phyloP scores from a whole-genome alignment of 92 coral and sea anemone species.

The Zoanthus gigantus region DNA sequence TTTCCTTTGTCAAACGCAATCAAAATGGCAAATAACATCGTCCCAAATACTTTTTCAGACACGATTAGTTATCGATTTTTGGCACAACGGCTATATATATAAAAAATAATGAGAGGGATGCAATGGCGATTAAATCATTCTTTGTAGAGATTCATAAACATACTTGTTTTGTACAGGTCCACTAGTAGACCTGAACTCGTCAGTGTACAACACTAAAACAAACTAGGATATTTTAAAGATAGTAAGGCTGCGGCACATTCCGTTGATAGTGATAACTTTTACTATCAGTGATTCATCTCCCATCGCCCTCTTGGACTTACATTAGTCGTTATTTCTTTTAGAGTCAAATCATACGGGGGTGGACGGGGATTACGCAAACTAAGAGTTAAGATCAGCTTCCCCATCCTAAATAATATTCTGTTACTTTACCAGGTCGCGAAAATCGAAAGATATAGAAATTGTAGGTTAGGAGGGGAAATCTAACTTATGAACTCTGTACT shows the following conservation, averaged over 20 bases:
- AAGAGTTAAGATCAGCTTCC: too few relatives aligned
- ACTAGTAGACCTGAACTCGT: not conserved
- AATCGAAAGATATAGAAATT: too few relatives aligned
- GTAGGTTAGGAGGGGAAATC: too few relatives aligned
- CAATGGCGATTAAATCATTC: not conserved
- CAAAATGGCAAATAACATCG: not conserved
- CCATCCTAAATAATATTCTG: too few relatives aligned
- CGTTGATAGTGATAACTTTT: too few relatives aligned
- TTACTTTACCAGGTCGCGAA: too few relatives aligned
- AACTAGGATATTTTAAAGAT: not conserved
- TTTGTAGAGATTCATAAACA: not conserved
- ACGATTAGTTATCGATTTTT: not conserved
- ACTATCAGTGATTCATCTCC: too few relatives aligned
- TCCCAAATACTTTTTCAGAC: not conserved
- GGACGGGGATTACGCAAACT: too few relatives aligned
- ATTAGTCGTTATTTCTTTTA: too few relatives aligned
- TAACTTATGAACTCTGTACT: too few relatives aligned
- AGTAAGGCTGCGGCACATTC: not conserved
- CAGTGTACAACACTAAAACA: not conserved
- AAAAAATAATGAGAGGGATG: not conserved
- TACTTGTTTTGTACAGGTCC: not conserved
- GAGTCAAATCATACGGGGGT: too few relatives aligned
- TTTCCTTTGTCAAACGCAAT: not conserved
- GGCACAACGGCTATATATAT: not conserved
- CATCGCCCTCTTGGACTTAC: too few relatives aligned